Evolutionary conservation across 1,140 invertebrate species (phyloP), one percentile per base, ranked within the genome.

Genomic region (Lerema accius): DNA sequence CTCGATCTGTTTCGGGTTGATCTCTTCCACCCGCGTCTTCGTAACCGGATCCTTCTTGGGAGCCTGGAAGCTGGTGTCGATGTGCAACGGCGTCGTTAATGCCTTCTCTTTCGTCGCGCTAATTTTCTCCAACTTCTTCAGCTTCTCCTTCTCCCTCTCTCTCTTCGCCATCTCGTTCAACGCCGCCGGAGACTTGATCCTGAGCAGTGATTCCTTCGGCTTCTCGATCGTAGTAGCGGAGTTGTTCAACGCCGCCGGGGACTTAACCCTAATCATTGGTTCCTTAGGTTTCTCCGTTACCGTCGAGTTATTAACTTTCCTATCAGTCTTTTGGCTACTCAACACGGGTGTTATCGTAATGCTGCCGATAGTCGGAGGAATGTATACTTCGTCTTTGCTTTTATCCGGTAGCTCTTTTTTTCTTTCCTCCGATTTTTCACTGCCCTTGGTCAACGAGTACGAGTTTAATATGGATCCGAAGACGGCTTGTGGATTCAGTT

Each of bases 311-410:
- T 73, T 67, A 4, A 55, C 28, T 70, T 78, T 76, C 19, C 80
- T 80, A 1, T 79, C 72, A 15, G 50, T 17, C 70, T 78, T 80
- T 28, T 66, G 63, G n/a, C 45, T 42, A 40, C 67, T 65, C 63
- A 59, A 64, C 15, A 89, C 83, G 5, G 86, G 81, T 5, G 86
- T 89, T 53, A 89, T 89, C 1, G 89, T 92, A 45, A 92, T 86
- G 50, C 87, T 89, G 67, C 89, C 86, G 13, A 89, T 86, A 58
- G 74, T 89, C 0, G 87, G 74, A 37, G 79, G 78, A 69, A 84
- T 76, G 78, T 84, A 83, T 11, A 75, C 14, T 35, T 86, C 81
- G 55, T 86, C 78, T 75, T 82, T 84, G 9, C 51, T 67, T 51
- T 79, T 71, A 4, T 76, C 73, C 1, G 50, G 16, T n/a, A 26